Conservation (phyloP, 2,888 invertebrate species). For the Pachydiplax longipennis region DNA sequence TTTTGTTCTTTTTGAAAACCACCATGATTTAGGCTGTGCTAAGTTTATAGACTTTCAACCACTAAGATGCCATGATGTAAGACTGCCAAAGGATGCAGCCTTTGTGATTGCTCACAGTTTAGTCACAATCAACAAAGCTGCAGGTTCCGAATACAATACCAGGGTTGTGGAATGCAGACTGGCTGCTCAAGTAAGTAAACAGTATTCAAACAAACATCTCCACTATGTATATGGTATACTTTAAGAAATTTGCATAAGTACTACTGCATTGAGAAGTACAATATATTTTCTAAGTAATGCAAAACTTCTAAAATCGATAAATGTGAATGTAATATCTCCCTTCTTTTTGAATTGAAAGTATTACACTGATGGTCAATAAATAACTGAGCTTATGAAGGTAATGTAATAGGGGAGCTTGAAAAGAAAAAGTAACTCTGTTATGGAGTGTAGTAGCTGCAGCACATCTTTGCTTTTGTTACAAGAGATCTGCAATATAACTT, state of each 20-base stretch:
- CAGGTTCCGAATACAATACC: conserved; percentile 88
- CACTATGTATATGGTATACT: neutral
- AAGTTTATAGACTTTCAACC: conserved; percentile 96
- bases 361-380: no score
- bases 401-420: no score
- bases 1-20: neutral
- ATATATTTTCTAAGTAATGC: neutral
- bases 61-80: conserved; percentile 76
- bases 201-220: no score
- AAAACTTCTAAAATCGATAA: neutral
- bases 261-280: neutral
- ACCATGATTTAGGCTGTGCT: conserved; percentile 69
- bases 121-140: conserved; percentile 91
- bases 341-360: no score
- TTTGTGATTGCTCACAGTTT: conserved; percentile 95
- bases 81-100: conserved; percentile 79
- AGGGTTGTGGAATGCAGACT: conserved; percentile 94
- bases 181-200: conserved; percentile 75
- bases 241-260: neutral
- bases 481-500: no score
- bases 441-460: no score
- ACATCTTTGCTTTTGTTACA: no score
- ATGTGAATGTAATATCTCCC: no score
- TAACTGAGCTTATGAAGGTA: no score
- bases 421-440: no score